phyloP scores from a whole-genome alignment of 2,888 invertebrate species.

The Periphyllus acericola region DNA sequence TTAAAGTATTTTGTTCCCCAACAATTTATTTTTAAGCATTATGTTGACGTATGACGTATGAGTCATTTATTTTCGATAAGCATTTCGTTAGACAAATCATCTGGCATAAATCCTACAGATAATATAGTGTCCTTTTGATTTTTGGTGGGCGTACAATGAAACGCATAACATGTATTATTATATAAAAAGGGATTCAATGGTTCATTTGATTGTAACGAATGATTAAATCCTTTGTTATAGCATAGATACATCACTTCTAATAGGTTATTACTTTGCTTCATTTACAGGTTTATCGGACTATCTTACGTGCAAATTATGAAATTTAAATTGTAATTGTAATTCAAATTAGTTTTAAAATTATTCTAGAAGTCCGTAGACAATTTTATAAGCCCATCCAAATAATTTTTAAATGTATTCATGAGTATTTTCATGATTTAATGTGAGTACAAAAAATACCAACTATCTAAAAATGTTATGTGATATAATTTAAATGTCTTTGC shows the following conservation, averaged over 20 bases:
- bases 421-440: not conserved
- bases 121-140: not conserved
- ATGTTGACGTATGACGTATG: not conserved
- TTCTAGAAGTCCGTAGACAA: not conserved
- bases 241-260: not conserved
- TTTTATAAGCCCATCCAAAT: not conserved
- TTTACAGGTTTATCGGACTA: not conserved
- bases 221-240: conserved; percentile 20
- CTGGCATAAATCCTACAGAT: conserved; percentile 42
- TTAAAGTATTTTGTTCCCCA: conserved; percentile 3
- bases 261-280: not conserved
- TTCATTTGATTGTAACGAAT: conserved; percentile 9
- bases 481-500: too few species aligned
- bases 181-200: not conserved
- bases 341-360: too few species aligned
- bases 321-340: too few species aligned
- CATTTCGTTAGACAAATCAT: conserved; percentile 3
- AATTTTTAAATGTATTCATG: not conserved
- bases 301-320: not conserved
- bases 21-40: conserved; percentile 25
- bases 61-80: conserved; percentile 17
- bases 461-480: not conserved
- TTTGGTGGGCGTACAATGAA: conserved; percentile 9
- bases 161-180: not conserved
- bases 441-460: not conserved